These are phyloP conservation scores for Epiblema foenella DNA, from an alignment of 2,888 invertebrate genomes.

Conservation along the genomic window DNA sequence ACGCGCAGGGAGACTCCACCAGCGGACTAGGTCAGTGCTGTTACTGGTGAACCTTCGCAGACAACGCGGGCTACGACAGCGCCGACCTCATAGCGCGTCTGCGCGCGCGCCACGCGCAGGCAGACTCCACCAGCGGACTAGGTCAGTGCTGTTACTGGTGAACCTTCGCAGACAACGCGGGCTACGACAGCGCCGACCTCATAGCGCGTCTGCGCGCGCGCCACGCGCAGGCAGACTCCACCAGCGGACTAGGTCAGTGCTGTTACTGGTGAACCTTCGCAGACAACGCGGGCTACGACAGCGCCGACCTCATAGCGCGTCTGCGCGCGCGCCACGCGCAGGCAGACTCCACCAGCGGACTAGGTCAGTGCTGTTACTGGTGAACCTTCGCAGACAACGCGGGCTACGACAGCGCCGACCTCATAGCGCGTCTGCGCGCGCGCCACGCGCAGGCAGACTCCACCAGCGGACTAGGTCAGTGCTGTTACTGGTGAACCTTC, in stretches of 20 bases:
- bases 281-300: constrained; percentile 9
- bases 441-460: constrained; percentile 80
- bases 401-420: constrained; percentile 7
- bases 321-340: constrained; percentile 11
- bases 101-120: constrained; percentile 94
- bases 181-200: constrained; percentile 10
- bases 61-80: constrained; percentile 99
- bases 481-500: neutral
- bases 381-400: neutral
- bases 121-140: constrained; percentile 90
- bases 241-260: constrained; percentile 88
- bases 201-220: constrained; percentile 2
- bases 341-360: constrained; percentile 90
- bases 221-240: constrained; percentile 83
- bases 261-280: neutral
- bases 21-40: constrained; percentile 89
- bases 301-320: constrained; percentile 1
- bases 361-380: constrained; percentile 73
- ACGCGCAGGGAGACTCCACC: constrained; percentile 91
- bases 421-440: constrained; percentile 3
- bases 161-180: neutral
- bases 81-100: constrained; percentile 97
- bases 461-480: constrained; percentile 89
- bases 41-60: constrained; percentile 89
- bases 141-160: constrained; percentile 77